Base-by-base conservation (phyloP, 2,797 vertebrate genomes). In the Etheostoma nigrum region DNA sequence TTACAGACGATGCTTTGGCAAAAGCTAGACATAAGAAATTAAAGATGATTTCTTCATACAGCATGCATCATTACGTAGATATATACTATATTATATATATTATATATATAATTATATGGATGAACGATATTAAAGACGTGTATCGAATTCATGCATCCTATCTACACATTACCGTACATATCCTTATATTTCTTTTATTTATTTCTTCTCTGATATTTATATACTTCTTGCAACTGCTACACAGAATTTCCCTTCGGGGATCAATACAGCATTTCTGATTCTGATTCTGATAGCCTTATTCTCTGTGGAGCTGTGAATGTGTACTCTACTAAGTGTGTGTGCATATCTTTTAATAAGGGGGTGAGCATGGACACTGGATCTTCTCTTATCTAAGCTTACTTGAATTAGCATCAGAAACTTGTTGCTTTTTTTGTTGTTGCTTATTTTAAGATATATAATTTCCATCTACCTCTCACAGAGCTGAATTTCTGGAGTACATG, bases 361-460 rank as follows among this genome's bases (percentile, higher is more conserved):
- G 11, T 14, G 45, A 59, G 40, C 27, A 3, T 21, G 23, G 49
- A 10, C 14, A 57, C 42, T 62, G 51, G 53, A 23, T 66, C 19
- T n/a, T 36, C 4, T 67, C 10, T 61, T 40, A n/a, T 74, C 23
- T 49, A 57, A 40, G 62, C 42, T 82, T 83, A 6, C 76, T 62
- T 51, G 18, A 42, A 74, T 86, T 90, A 84, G 71, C 74, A 82
- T 86, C 78, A 82, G 47, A 68, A 73, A 60, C 42, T 30, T 4
- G 51, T 12, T 9, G 49, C 27, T 30, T 53, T 5, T 11, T 49
- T 12, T 55, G 49, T 59, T 45, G 5, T 47, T 49, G n/a, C 27
- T 25, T 40, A 27, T 76, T 58, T 52, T 53, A 19, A 23, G 21
- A 57, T 27, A 57, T 18, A 1, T 30, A 11, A 57, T 72, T 67